phyloP scores from a whole-genome alignment of 2,113 vertebrate species.

The Prionailurus viverrinus region DNA sequence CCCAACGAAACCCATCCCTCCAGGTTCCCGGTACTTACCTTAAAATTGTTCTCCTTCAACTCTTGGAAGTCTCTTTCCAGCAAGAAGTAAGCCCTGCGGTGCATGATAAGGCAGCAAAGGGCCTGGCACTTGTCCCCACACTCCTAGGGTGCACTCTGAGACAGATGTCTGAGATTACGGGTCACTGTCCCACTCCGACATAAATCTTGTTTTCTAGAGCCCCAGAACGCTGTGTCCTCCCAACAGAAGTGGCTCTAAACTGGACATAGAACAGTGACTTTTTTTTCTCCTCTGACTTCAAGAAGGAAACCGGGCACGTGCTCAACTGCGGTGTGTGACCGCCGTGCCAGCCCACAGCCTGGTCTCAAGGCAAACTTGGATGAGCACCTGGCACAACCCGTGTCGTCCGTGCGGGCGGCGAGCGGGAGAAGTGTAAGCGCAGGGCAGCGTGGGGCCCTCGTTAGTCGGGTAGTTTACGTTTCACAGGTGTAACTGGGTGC shows the following conservation, averaged over 20 bases:
- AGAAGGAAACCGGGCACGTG: not conserved
- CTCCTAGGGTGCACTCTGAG: not conserved
- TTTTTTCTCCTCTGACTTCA: not conserved
- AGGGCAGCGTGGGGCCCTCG: no score
- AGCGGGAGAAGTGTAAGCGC: not conserved
- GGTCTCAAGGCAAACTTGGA: not conserved
- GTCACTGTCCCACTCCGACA: not conserved
- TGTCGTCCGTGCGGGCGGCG: not conserved
- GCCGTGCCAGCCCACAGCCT: not conserved
- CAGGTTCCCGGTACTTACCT: constrained; percentile 70
- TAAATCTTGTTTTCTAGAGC: not conserved
- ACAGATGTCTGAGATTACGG: not conserved
- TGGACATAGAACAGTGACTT: not conserved
- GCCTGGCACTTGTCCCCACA: not conserved
- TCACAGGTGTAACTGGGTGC: not conserved
- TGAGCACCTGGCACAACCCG: not conserved
- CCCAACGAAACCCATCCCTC: not conserved
- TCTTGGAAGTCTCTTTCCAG: constrained; percentile 77
- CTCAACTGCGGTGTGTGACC: not conserved
- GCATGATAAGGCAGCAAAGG: constrained; percentile 58
- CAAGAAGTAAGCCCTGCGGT: constrained; percentile 68
- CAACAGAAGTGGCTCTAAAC: not conserved
- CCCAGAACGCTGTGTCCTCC: not conserved
- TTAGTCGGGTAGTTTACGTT: fast-evolving
- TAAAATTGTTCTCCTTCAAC: constrained; percentile 30